These are phyloP conservation scores for Drosophila nigricruria DNA, from an alignment of 2,888 invertebrate genomes.

Conservation along the genomic window DNA sequence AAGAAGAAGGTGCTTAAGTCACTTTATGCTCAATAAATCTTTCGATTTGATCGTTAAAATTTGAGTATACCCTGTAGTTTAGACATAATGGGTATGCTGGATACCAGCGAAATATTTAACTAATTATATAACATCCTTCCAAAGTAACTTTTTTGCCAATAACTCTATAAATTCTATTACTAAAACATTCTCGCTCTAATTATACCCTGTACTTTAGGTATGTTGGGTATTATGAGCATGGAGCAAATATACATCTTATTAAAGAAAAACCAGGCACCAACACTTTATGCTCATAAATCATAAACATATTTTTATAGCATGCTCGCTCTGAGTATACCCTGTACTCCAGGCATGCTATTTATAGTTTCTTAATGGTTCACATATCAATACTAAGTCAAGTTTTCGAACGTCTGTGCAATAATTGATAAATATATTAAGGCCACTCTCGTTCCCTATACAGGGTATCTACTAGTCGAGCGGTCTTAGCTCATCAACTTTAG, in stretches of 20 bases:
- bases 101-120: too few relatives aligned
- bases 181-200: not conserved
- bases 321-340: not conserved
- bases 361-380: not conserved
- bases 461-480: not conserved
- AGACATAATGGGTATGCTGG: not conserved
- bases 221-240: not conserved
- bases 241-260: too few relatives aligned
- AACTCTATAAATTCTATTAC: too few relatives aligned
- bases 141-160: too few relatives aligned
- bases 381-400: not conserved
- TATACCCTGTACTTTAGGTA: not conserved
- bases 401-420: not conserved
- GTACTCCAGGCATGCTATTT: not conserved
- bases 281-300: too few relatives aligned
- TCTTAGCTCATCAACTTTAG: not conserved
- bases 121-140: too few relatives aligned
- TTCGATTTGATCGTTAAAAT: too few relatives aligned
- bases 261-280: too few relatives aligned
- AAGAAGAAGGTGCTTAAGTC: not conserved
- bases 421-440: not conserved
- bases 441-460: not conserved
- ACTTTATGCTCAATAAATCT: not conserved
- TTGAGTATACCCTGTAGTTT: not conserved
- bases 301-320: not conserved